Percentiles rank a stretch among this genome's conserved stretches.
phyloP scores from a whole-genome alignment of 2,888 invertebrate genomes.

The Teleogryllus oceanicus region DNA sequence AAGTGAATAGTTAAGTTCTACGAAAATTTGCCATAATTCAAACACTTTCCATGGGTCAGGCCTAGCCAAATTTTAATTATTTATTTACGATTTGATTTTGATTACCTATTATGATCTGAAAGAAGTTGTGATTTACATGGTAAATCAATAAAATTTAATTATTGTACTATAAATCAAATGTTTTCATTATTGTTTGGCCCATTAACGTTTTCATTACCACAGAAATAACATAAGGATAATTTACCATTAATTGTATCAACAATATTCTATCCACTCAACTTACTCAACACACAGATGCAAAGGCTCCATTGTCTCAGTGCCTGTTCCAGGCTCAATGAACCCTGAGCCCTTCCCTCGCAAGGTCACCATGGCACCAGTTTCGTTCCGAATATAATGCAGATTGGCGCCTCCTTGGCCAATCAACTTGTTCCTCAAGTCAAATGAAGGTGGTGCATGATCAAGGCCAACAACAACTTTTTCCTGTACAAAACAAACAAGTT shows the following conservation, averaged over 20 bases:
- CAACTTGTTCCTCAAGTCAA: slow-evolving; percentile 71
- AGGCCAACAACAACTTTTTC: slow-evolving; percentile 76
- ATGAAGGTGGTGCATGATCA: slow-evolving; percentile 71
- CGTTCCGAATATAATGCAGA: slow-evolving; percentile 71
- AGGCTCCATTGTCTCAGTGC: slow-evolving; percentile 64
- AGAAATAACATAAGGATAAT: neutral
- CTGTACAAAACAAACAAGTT: slow-evolving; percentile 42
- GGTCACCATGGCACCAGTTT: slow-evolving; percentile 73
- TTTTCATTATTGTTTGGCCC: too few relatives aligned
- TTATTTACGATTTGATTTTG: too few relatives aligned
- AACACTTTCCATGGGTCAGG: too few relatives aligned
- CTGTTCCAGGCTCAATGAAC: slow-evolving; percentile 55
- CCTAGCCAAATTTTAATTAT: too few relatives aligned
- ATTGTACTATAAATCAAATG: too few relatives aligned
- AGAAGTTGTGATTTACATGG: too few relatives aligned
- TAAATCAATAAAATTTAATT: too few relatives aligned
- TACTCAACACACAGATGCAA: slow-evolving; percentile 72
- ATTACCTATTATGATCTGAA: too few relatives aligned
- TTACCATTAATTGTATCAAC: neutral
- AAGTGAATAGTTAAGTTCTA: too few relatives aligned
- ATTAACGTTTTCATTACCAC: neutral
- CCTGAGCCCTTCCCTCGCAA: slow-evolving; percentile 66
- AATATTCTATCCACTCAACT: slow-evolving; percentile 41
- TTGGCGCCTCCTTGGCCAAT: slow-evolving; percentile 68
- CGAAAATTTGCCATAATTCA: too few relatives aligned